These are phyloP conservation scores for Platypus cylindrus DNA, from an alignment of 2,888 invertebrate genomes.

Conservation along the genomic window DNA sequence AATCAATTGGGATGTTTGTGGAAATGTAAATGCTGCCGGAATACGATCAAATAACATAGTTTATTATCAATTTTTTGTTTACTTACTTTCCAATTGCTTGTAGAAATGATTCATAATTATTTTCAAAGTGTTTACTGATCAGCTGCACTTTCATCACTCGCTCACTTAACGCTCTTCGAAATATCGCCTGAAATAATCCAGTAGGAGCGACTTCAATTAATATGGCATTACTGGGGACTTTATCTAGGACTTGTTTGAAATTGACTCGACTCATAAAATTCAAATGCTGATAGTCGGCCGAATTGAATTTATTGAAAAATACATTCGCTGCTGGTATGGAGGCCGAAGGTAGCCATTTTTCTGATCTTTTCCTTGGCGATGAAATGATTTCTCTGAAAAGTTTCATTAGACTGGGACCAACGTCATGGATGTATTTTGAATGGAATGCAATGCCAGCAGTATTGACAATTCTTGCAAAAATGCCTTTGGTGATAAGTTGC, in stretches of 20 bases:
- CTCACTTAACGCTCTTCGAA: conserved; percentile 53
- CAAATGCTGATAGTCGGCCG: conserved; percentile 81
- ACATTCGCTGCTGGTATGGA: conserved; percentile 47
- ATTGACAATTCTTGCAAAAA: conserved; percentile 66
- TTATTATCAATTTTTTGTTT: too few species aligned
- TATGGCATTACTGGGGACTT: conserved; percentile 65
- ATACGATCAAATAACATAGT: neutral
- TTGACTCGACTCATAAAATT: conserved; percentile 55
- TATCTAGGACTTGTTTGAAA: conserved; percentile 63
- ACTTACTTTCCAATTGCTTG: conserved; percentile 24
- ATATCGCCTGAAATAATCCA: conserved; percentile 67
- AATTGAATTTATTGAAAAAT: conserved; percentile 44
- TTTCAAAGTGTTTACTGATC: conserved; percentile 50
- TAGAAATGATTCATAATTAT: conserved; percentile 39
- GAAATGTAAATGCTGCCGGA: neutral
- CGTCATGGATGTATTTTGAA: conserved; percentile 59
- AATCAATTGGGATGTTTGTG: conserved; percentile 9
- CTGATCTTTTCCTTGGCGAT: conserved; percentile 50
- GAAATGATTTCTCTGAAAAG: conserved; percentile 52
- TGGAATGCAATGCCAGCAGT: conserved; percentile 77
- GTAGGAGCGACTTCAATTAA: conserved; percentile 78
- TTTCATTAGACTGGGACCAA: conserved; percentile 44
- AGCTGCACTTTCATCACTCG: conserved; percentile 55
- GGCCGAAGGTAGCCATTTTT: conserved; percentile 77
- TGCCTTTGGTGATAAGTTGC: conserved; percentile 49